Evolutionary conservation across 2,797 vertebrate genomes (phyloP).

Genomic region (Gallinago stenura): DNA sequence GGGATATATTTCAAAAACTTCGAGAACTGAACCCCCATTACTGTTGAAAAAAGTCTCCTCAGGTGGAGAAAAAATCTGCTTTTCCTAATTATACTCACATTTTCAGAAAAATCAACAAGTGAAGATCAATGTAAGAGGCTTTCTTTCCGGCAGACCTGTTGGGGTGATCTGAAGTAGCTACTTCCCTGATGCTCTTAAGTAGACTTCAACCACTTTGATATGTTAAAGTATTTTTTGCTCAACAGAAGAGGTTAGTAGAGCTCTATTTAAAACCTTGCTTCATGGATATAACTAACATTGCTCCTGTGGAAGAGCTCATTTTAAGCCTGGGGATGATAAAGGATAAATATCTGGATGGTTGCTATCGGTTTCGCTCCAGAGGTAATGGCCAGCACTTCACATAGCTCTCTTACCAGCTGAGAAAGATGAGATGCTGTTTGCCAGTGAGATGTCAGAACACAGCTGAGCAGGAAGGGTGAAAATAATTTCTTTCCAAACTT

Average conservation of each 20-base stretch:
- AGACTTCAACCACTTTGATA: neutral
- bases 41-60: neutral
- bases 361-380: neutral
- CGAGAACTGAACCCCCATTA: neutral
- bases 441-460: neutral
- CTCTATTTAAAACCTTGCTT: neutral
- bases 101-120: neutral
- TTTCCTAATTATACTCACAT: neutral
- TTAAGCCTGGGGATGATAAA: neutral
- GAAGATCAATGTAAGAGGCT: neutral
- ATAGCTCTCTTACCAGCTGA: neutral
- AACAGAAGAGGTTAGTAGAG: neutral
- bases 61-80: neutral
- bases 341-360: neutral
- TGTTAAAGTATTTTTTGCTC: neutral
- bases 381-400: neutral
- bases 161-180: neutral
- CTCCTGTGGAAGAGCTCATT: neutral
- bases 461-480: neutral
- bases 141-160: neutral
- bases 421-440: neutral
- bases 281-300: neutral
- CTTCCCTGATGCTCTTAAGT: neutral
- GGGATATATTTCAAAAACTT: neutral
- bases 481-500: neutral